A percentile compares a stretch with the other conserved stretches of the same genome.
Conservation (phyloP, 2,113 vertebrate species). For the Cygnus buccinator region DNA sequence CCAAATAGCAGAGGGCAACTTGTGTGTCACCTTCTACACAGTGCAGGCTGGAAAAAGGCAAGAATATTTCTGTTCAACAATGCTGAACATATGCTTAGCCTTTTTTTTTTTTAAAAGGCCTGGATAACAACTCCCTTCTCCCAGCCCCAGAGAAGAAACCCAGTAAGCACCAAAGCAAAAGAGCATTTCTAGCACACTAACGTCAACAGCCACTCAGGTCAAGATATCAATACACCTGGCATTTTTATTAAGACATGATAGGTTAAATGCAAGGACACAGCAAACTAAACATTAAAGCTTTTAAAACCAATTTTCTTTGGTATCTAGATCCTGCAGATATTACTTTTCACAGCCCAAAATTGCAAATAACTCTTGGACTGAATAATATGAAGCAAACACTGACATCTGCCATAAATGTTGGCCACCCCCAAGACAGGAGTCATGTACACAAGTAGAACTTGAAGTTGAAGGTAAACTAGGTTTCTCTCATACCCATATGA, state of each 20-base stretch:
- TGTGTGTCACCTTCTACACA: neutral
- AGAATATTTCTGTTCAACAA: neutral
- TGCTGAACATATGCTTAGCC: neutral
- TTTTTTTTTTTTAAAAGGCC: neutral
- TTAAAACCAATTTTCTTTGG: conserved; percentile 71
- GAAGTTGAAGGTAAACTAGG: neutral
- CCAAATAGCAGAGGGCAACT: neutral
- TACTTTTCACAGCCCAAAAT: conserved; percentile 9
- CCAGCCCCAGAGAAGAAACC: neutral
- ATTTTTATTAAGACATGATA: conserved; percentile 10
- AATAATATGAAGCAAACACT: neutral
- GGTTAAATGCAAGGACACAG: conserved; percentile 24
- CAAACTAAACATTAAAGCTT: conserved; percentile 70
- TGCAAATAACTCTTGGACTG: neutral
- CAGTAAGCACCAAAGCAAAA: neutral
- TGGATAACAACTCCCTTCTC: neutral
- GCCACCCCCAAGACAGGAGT: neutral
- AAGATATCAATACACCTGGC: neutral
- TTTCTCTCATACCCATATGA: neutral
- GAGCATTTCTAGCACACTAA: neutral
- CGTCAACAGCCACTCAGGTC: conserved; percentile 12
- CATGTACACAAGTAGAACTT: neutral
- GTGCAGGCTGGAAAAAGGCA: neutral
- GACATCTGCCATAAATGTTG: neutral
- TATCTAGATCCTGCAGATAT: conserved; percentile 53